Conservation (phyloP, 2,888 invertebrate species). For the Megalurothrips usitatus region DNA sequence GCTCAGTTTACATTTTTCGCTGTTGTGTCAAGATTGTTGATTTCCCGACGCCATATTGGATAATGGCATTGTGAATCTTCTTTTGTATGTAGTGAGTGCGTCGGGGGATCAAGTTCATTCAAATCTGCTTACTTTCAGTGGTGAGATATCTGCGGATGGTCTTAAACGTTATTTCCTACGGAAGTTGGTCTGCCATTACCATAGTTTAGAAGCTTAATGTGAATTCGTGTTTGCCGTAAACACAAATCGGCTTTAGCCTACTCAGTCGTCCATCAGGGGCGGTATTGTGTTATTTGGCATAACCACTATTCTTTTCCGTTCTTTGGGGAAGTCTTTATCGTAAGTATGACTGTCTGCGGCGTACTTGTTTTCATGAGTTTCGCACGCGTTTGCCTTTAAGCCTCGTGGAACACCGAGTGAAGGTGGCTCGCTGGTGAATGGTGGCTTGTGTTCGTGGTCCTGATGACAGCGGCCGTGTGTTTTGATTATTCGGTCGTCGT, state of each 20-base stretch:
- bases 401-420: not conserved
- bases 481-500: not conserved
- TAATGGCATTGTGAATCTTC: constrained; percentile 13
- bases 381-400: not conserved
- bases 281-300: not conserved
- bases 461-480: not conserved
- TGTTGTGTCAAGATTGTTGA: constrained; percentile 7
- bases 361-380: not conserved
- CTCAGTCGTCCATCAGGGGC: not conserved
- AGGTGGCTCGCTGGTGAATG: too few species aligned
- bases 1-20: too few species aligned
- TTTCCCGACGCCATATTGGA: constrained; percentile 1
- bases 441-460: not conserved
- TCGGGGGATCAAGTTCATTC: constrained; percentile 6
- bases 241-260: constrained; percentile 11
- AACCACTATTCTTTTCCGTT: not conserved
- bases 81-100: not conserved
- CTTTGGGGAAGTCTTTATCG: not conserved
- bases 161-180: not conserved
- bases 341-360: not conserved
- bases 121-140: not conserved
- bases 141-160: not conserved
- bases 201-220: not conserved
- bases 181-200: not conserved
- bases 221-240: not conserved